A percentile compares a stretch with the other conserved stretches of the same genome.
Evolutionary conservation across 2,113 vertebrate species (phyloP).

Genomic region (Rhagologus leucostigma): DNA sequence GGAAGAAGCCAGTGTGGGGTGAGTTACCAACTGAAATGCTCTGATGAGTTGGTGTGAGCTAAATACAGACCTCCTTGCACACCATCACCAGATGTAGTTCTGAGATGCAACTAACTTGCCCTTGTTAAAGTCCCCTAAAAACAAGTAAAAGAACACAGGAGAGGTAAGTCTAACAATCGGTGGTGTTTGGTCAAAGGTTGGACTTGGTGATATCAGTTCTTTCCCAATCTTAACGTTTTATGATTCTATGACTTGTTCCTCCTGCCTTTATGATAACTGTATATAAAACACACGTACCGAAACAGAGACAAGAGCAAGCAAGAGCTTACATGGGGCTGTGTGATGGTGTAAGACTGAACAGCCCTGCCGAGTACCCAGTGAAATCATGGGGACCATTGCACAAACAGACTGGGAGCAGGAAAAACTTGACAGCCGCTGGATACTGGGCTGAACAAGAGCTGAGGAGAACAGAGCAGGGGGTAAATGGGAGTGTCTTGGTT

Average conservation of each 20-base stretch:
- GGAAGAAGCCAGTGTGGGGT: not conserved
- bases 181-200: not conserved
- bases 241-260: not conserved
- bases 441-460: not conserved
- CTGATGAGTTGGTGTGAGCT: not conserved
- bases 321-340: not conserved
- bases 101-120: not conserved
- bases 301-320: not conserved
- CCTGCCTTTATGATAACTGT: not conserved
- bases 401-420: not conserved
- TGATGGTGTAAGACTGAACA: rapidly evolving
- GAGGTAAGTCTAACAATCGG: not conserved
- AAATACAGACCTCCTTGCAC: not conserved
- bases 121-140: not conserved
- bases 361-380: not conserved
- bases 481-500: not conserved
- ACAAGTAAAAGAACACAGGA: not conserved
- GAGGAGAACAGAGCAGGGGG: not conserved
- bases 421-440: not conserved
- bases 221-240: not conserved
- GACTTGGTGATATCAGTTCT: not conserved
- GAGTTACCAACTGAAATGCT: not conserved
- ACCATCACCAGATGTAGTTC: not conserved
- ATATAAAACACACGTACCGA: not conserved
- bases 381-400: not conserved